Percentiles rank a stretch among this genome's conserved stretches.
These are phyloP conservation scores for Drosophila subsilvestris DNA, from an alignment of 2,888 invertebrate genomes.

Conservation along the genomic window DNA sequence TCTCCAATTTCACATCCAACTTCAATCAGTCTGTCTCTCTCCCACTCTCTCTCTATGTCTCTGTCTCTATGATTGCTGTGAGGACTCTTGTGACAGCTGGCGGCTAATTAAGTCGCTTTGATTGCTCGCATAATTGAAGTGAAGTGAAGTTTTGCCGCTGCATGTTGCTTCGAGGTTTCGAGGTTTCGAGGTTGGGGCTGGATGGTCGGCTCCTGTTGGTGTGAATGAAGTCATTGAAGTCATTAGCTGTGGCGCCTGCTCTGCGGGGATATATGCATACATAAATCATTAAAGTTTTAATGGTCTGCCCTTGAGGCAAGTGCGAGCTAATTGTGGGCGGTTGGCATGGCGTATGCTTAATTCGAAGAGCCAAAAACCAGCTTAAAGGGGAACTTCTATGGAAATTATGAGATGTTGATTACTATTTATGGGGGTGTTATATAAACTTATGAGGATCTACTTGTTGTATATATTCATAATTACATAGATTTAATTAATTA, in stretches of 20 bases:
- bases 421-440: too few species aligned
- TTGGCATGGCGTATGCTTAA: background rate
- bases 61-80: conserved; percentile 12
- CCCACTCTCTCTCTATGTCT: background rate
- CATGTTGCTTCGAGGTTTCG: conserved; percentile 19
- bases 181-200: too few species aligned
- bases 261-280: conserved; percentile 2
- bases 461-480: too few species aligned
- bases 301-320: background rate
- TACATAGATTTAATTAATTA: too few species aligned
- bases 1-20: background rate
- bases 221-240: conserved; percentile 30
- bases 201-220: conserved; percentile 4
- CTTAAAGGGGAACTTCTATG: background rate
- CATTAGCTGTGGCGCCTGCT: conserved; percentile 30
- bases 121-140: conserved; percentile 26
- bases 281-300: conserved; percentile 35
- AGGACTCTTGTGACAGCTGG: conserved; percentile 7
- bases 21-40: background rate
- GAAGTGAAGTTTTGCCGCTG: conserved; percentile 26
- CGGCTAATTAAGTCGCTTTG: conserved; percentile 50
- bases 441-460: too few species aligned
- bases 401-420: background rate
- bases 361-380: background rate
- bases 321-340: too few species aligned